Base-by-base conservation (phyloP, 2,888 invertebrate genomes). In the Heliothis peltigera region DNA sequence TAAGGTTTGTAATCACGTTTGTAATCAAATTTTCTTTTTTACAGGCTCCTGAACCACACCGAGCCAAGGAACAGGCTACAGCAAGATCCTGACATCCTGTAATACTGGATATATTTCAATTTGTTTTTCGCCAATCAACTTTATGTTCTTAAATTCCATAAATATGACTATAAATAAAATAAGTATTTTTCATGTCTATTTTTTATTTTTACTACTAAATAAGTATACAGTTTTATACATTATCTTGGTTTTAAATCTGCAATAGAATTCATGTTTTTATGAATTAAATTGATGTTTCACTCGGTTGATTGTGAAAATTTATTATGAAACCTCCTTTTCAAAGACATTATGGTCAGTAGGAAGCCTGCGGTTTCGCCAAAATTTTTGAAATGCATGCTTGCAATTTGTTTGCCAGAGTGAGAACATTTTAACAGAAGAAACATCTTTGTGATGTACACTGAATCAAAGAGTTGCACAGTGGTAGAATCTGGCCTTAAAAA, bases 21-120 rank as follows among this genome's bases (percentile, higher is more conserved):
- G n/a, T n/a, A n/a, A n/a, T 28, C 10, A 28, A 10, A 10, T 32
- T 10, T 3, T 32, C 3, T 32, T 32, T 59, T 44, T 85, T 85
- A 43, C 80, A 89, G 87, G 75, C 80, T 48, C 70, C 77, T 59
- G 80, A 75, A 42, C 62, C 67, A 7, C 77, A 80, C 25, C 69
- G 71, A 64, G 64, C 70, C 39, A 80, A 82, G 60, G 75, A 70
- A 42, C 65, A 58, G 44, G 66, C 55, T 6, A 42, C 35, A 51
- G 51, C 52, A 0, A 68, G 63, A 46, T 75, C 81, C 53, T 81
- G 81, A 80, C 79, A 76, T 22, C 64, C 39, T 39, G n/a, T n/a
- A 28, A 52, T 46, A 47, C 32, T 55, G 25, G 18, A 48, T 52
- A 3, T 32, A 18, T 54, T 15, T 47, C 7, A 47, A 55, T 64